phyloP scores from a whole-genome alignment of 2,113 vertebrate species.

The Ciconia maguari region DNA sequence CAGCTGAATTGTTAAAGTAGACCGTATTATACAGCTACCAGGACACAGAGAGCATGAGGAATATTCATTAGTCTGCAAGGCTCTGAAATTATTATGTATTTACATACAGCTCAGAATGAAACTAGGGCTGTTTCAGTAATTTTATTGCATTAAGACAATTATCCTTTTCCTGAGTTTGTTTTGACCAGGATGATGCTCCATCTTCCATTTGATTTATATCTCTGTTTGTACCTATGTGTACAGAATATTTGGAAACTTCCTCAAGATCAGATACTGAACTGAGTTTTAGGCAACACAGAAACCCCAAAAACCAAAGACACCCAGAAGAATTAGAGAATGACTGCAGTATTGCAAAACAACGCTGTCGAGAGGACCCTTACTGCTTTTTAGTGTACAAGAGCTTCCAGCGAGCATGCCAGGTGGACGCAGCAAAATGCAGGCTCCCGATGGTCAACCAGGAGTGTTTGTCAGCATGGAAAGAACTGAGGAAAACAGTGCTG shows the following conservation, averaged over 20 bases:
- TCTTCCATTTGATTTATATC: background rate
- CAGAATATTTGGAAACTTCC: background rate
- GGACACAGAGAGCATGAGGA: background rate
- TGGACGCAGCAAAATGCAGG: constrained; percentile 10
- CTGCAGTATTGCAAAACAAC: constrained; percentile 28
- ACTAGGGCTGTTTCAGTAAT: background rate
- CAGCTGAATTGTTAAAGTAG: background rate
- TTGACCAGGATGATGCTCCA: background rate
- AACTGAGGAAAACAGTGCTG: constrained; percentile 51
- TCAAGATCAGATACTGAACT: background rate
- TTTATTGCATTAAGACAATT: background rate
- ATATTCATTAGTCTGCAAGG: background rate
- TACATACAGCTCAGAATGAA: background rate
- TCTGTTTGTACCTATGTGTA: background rate
- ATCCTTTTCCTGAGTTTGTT: background rate
- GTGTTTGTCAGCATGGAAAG: constrained; percentile 55
- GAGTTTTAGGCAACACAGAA: background rate
- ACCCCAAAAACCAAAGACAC: background rate
- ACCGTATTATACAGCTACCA: background rate
- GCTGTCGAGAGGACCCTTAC: constrained; percentile 40
- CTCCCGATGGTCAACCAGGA: background rate
- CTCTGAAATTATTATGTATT: background rate
- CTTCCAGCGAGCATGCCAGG: constrained; percentile 60
- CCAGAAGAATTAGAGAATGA: background rate
- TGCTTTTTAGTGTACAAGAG: constrained; percentile 42